phyloP scores from a whole-genome alignment of 2,113 vertebrate species.

The Isurus oxyrinchus region DNA sequence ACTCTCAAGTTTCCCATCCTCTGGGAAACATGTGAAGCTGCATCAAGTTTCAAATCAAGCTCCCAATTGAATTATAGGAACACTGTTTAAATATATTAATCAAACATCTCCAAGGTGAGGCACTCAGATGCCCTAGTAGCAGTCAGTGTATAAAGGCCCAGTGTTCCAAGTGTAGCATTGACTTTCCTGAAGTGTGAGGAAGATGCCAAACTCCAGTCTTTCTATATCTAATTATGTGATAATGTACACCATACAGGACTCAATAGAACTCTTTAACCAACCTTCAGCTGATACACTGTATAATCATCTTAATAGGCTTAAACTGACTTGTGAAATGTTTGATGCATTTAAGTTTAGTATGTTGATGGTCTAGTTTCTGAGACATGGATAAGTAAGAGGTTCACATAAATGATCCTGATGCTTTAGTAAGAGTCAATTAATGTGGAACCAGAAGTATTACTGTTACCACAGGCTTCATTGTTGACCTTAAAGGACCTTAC shows the following conservation, averaged over 20 bases:
- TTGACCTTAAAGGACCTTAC: neutral
- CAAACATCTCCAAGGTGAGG: neutral
- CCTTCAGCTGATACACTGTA: neutral
- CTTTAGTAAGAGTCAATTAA: neutral
- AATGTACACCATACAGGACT: neutral
- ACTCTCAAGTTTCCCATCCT: neutral
- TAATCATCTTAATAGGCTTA: neutral
- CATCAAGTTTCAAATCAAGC: neutral
- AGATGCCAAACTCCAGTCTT: neutral
- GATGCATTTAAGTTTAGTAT: neutral
- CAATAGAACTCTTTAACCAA: neutral
- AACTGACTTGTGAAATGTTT: neutral
- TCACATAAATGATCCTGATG: conserved; percentile 8
- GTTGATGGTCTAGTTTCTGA: neutral
- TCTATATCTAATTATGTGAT: neutral
- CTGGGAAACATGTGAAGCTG: neutral
- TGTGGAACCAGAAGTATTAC: neutral
- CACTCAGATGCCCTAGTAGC: neutral
- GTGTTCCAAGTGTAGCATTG: neutral
- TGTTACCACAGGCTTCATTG: neutral
- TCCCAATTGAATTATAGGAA: neutral
- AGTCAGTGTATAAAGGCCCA: neutral
- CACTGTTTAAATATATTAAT: neutral
- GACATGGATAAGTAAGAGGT: neutral
- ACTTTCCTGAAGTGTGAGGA: neutral